Base-by-base conservation (phyloP, 2,888 invertebrate genomes). In the Miltochrista miniata region DNA sequence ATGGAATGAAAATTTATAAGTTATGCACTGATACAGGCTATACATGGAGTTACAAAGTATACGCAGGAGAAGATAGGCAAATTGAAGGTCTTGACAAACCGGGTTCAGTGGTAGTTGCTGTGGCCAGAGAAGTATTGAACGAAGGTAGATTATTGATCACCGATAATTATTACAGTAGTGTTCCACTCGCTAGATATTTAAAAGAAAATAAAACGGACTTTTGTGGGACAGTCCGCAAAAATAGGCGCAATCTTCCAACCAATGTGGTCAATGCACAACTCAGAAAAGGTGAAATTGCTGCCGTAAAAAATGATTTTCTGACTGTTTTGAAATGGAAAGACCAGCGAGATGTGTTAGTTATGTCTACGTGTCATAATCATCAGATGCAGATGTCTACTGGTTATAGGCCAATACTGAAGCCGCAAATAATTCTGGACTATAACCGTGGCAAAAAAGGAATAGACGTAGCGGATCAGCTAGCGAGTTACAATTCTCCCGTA, bases 361-460 rank as follows among this genome's bases (percentile, higher is more conserved):
- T 30, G 8, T 30, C 30, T 30, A 30, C 30, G 8, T 30, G 30
- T 30, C 30, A 30, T 30, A 50, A 29, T 7, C 42, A 56, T 40
- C 50, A 56, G 43, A 34, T 39, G 41, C 31, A 44, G 13, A 53
- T 59, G 48, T 41, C 34, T 40, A 37, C 47, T 18, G 52, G 51
- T 8, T 11, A 40, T 33, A 42, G 31, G 13, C 29, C 14, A 31
- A 37, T 34, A 12, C 37, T 44, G 34, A 59, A 59, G 14, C 53
- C 48, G 12, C 40, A 48, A 12, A 56, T 56, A 45, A 48, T 59
- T 33, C 18, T 59, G 14, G 45, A 45, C 1, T 52, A 51, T 33
- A 59, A 59, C 24, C n/a, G 52, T 12, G 37, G 47, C 18, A 58
- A 54, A 33, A 58, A 58, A 48, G 54, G 58, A n/a, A 58, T 55